phyloP scores from a whole-genome alignment of 2,888 invertebrate species.

The Charanyca ferruginea region DNA sequence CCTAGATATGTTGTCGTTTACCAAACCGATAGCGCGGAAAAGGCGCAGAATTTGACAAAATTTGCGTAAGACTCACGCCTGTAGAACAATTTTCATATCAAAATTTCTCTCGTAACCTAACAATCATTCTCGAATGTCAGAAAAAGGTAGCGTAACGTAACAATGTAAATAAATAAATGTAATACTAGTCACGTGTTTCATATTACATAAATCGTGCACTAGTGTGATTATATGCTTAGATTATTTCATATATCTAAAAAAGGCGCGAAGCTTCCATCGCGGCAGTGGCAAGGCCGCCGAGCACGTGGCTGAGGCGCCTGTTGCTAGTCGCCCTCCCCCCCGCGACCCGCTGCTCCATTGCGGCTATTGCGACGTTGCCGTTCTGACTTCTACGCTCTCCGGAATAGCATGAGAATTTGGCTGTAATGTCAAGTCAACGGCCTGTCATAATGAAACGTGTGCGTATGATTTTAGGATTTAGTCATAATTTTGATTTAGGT shows the following conservation, averaged over 20 bases:
- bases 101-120: background rate
- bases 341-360: constrained; percentile 61
- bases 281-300: constrained; percentile 86
- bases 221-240: constrained; percentile 51
- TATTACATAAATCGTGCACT: constrained; percentile 42
- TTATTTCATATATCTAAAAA: constrained; percentile 81
- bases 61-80: constrained; percentile 17
- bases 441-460: constrained; percentile 66
- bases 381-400: constrained; percentile 73
- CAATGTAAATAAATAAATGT: constrained; percentile 43
- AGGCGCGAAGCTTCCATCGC: constrained; percentile 86
- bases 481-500: constrained; percentile 26
- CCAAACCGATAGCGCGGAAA: constrained; percentile 48
- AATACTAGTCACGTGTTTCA: constrained; percentile 29
- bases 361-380: constrained; percentile 84
- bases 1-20: constrained; percentile 32
- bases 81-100: constrained; percentile 25
- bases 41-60: constrained; percentile 51
- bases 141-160: constrained; percentile 8
- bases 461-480: constrained; percentile 49
- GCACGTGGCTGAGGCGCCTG: constrained; percentile 88
- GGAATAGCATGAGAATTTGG: constrained; percentile 76
- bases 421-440: constrained; percentile 74
- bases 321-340: constrained; percentile 81
- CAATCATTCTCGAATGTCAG: constrained; percentile 6